Percentiles rank a stretch among this genome's conserved stretches.
phyloP scores from a whole-genome alignment of 2,888 invertebrate species.

The Drosophila mayaguana region DNA sequence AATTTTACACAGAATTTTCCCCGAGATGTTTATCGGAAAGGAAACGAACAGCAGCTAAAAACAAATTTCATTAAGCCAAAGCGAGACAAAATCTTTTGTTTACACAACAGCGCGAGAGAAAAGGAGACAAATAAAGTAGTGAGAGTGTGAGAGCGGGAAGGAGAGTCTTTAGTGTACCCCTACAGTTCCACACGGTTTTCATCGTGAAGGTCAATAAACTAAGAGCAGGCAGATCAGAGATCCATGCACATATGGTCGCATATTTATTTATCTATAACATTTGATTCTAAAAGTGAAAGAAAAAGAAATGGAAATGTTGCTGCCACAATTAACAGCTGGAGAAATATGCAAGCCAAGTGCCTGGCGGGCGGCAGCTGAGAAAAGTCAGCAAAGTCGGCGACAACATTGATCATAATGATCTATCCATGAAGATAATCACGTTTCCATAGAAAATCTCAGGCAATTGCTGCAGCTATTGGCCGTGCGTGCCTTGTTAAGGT shows the following conservation, averaged over 20 bases:
- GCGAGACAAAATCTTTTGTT: constrained; percentile 47
- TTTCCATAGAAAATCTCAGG: constrained; percentile 27
- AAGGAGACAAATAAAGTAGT: not conserved
- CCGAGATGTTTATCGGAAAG: constrained; percentile 29
- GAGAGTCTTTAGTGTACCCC: constrained; percentile 9
- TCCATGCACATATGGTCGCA: constrained; percentile 44
- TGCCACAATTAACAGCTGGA: constrained; percentile 66
- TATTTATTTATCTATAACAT: constrained; percentile 31
- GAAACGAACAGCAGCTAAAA: constrained; percentile 25
- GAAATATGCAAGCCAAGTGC: constrained; percentile 52
- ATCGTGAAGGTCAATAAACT: constrained; percentile 75
- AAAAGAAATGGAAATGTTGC: too few species aligned
- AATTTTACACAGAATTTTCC: constrained; percentile 34
- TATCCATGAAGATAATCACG: constrained; percentile 17
- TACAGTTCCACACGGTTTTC: constrained; percentile 4
- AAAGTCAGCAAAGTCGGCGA: constrained; percentile 49
- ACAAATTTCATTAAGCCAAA: constrained; percentile 19
- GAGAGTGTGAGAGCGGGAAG: not conserved
- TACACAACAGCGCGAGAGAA: constrained; percentile 45
- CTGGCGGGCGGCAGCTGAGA: constrained; percentile 32
- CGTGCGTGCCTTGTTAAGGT: constrained; percentile 38
- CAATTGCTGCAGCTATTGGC: constrained; percentile 20
- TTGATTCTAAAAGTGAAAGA: constrained; percentile 26
- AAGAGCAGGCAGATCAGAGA: constrained; percentile 19
- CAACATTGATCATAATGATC: constrained; percentile 24